phyloP scores from a whole-genome alignment of 2,113 vertebrate genomes.

The Menidia beryllina region DNA sequence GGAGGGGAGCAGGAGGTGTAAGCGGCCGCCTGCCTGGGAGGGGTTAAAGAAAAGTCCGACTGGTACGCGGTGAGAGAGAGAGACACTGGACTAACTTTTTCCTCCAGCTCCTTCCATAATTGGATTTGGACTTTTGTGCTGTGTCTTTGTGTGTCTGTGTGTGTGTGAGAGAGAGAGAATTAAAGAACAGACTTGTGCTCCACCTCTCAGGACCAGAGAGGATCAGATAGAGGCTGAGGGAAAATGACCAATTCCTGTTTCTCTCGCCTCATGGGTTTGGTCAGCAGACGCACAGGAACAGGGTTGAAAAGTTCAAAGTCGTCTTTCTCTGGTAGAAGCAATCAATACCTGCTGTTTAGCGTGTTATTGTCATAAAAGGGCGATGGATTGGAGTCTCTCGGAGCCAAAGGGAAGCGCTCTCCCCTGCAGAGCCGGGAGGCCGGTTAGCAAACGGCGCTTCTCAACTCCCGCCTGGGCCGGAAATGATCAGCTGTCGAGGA shows the following conservation, averaged over 20 bases:
- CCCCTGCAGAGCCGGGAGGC: too few relatives aligned
- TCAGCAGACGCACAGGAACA: conserved; percentile 22
- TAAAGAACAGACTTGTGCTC: conserved; percentile 16
- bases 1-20: neutral
- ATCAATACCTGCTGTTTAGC: neutral
- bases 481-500: too few relatives aligned
- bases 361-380: conserved; percentile 37
- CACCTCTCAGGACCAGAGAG: conserved; percentile 42
- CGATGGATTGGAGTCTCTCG: conserved; percentile 37
- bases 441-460: too few relatives aligned
- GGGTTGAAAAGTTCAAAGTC: conserved; percentile 57
- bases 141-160: neutral
- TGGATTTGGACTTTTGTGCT: conserved; percentile 58
- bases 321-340: conserved; percentile 13
- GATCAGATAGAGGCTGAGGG: conserved; percentile 57
- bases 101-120: conserved; percentile 52
- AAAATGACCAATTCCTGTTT: conserved; percentile 61
- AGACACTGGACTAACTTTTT: conserved; percentile 42
- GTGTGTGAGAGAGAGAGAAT: neutral
- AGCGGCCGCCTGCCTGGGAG: neutral
- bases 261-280: conserved; percentile 13
- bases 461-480: too few relatives aligned
- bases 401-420: too few relatives aligned
- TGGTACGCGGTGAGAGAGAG: conserved; percentile 11
- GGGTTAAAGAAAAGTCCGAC: conserved; percentile 11